phyloP scores from a whole-genome alignment of 2,797 vertebrate genomes.

The Florisuga fusca region DNA sequence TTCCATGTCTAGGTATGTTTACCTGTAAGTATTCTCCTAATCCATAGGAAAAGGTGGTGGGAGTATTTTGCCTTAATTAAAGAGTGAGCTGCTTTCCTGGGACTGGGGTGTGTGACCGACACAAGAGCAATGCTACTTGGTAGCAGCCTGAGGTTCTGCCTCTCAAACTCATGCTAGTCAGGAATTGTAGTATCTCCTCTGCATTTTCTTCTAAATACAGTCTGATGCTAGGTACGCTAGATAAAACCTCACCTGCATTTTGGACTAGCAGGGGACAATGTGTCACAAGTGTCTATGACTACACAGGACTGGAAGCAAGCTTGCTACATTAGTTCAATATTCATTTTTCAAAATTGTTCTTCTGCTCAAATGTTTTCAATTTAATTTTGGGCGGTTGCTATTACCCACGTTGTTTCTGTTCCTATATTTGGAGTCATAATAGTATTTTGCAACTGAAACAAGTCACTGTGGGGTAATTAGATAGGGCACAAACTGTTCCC shows the following conservation, averaged over 20 bases:
- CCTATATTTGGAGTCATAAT: background rate
- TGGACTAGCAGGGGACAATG: background rate
- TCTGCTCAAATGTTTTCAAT: background rate
- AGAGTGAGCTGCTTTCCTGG: background rate
- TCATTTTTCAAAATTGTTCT: background rate
- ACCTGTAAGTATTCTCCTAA: background rate
- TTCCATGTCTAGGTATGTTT: background rate
- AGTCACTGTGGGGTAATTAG: background rate
- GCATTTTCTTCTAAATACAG: background rate
- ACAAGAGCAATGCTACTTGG: background rate
- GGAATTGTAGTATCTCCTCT: background rate
- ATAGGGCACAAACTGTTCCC: background rate
- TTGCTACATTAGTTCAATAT: background rate
- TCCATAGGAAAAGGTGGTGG: background rate
- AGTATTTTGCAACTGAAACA: constrained; percentile 6
- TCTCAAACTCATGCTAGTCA: background rate
- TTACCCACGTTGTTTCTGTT: background rate
- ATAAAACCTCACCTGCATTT: background rate
- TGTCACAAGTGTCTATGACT: background rate
- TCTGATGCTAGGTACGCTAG: background rate
- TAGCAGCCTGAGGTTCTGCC: background rate
- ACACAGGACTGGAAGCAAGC: background rate
- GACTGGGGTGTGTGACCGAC: background rate
- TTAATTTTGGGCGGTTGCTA: background rate
- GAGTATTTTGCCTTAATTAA: background rate